phyloP scores from a whole-genome alignment of 2,888 invertebrate species.

The Megaustenia siamemsis region DNA sequence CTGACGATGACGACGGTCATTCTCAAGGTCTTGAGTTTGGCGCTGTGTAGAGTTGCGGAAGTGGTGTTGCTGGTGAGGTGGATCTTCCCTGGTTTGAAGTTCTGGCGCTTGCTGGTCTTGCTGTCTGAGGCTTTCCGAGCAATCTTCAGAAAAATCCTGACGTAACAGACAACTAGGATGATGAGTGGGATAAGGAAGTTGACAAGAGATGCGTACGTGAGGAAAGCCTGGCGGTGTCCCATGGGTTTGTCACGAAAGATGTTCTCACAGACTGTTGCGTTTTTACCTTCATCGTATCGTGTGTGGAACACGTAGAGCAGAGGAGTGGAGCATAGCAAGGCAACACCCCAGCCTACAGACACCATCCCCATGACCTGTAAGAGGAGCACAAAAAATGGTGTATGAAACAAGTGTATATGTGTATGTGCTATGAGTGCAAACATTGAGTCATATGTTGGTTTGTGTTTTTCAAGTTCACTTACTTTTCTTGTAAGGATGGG shows the following conservation, averaged over 20 bases:
- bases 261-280: conserved; percentile 73
- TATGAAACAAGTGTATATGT: too few species aligned
- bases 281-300: conserved; percentile 56
- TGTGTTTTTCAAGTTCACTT: too few species aligned
- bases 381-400: neutral
- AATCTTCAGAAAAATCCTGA: conserved; percentile 77
- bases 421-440: too few species aligned
- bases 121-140: conserved; percentile 75
- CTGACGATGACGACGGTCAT: conserved; percentile 79
- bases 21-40: conserved; percentile 79
- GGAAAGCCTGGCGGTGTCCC: conserved; percentile 69
- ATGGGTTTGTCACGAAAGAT: conserved; percentile 71
- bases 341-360: conserved; percentile 48
- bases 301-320: conserved; percentile 47
- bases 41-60: conserved; percentile 77
- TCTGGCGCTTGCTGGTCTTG: conserved; percentile 64
- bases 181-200: conserved; percentile 76
- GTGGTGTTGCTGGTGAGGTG: conserved; percentile 74
- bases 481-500: too few species aligned
- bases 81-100: conserved; percentile 74
- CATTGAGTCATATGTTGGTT: too few species aligned
- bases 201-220: conserved; percentile 71
- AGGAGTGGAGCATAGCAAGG: conserved; percentile 43
- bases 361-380: conserved; percentile 48
- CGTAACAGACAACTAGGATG: conserved; percentile 75